A percentile compares a stretch with the other conserved stretches of the same genome.
Conservation (phyloP, 2,113 vertebrate species). For the Tachuris rubrigastra region DNA sequence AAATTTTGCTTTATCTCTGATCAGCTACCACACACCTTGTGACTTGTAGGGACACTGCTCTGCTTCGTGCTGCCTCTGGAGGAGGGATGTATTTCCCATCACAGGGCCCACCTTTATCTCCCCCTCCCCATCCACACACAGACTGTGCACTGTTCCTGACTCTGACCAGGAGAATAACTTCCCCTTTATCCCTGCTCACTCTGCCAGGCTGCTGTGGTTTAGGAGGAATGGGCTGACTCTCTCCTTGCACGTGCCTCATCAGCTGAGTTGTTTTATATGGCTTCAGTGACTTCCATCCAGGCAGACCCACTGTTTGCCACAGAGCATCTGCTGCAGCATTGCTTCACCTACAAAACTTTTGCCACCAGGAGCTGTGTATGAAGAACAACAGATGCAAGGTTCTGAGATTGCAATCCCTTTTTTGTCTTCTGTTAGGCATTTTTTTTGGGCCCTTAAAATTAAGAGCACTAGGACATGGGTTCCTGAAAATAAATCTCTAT, state of each 20-base stretch:
- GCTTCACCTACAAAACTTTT: not conserved
- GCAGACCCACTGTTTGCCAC: not conserved
- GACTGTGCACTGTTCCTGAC: not conserved
- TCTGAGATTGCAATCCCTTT: not conserved
- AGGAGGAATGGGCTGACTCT: not conserved
- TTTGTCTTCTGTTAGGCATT: not conserved
- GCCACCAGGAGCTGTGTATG: not conserved
- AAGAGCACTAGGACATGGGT: not conserved
- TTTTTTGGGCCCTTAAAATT: not conserved
- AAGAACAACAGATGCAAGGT: not conserved
- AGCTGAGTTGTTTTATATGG: not conserved
- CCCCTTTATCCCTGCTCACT: not conserved
- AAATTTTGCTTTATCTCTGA: not conserved
- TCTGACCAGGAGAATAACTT: not conserved
- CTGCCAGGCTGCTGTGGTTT: not conserved
- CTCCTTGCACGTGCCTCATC: not conserved
- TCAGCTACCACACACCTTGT: not conserved
- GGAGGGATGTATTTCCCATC: not conserved
- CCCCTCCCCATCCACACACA: not conserved
- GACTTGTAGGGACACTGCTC: accelerated
- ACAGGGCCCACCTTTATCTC: accelerated
- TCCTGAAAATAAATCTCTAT: not conserved
- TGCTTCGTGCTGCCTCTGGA: not conserved
- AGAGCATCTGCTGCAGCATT: not conserved
- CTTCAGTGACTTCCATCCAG: not conserved